Evolutionary conservation across 2,797 vertebrate species (phyloP), one percentile per base, ranked within the genome.

Genomic region (Novumbra hubbsi): DNA sequence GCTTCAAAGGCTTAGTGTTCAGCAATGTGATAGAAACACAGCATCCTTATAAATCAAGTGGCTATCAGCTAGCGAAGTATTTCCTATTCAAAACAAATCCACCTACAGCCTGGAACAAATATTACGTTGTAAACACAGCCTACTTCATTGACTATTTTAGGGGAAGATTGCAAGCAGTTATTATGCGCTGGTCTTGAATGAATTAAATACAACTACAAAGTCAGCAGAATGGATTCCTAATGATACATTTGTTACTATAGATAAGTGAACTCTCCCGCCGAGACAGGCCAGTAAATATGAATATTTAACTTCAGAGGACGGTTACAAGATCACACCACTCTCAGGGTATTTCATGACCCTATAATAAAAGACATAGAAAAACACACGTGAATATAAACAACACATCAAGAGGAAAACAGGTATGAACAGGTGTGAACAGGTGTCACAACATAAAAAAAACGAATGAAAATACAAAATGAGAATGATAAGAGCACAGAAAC

Each of bases 401-500:
- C 84, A 86, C 41, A 14, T 88, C 73, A 78, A 80, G 81, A 86
- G 85, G 76, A 82, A 78, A 85, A 74, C 67, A 55, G 75, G 85
- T 81, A 82, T 82, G 81, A 77, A 74, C 68, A 78, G 28, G 49
- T 76, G 74, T 82, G 81, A 77, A 74, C 68, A 78, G 28, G 49
- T 76, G 74, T 64, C 32, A 81, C 73, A 74, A 86, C 78, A 88
- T 76, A n/a, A n/a, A 85, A 78, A 88, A 90, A 91, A 80, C 79
- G 80, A 81, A 80, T 89, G 87, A 86, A 88, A 83, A 90, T 88
- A 90, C 83, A 90, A 89, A 88, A 90, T 76, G 68, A 87, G 83
- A 91, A 86, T 75, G 78, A 77, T 88, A 88, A 89, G 86, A 88
- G 91, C 92, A 92, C 89, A 92, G 89, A 90, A 92, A 89, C 87